Evolutionary conservation across 2,797 vertebrate genomes (phyloP).

Genomic region (Pogonophryne albipinna): DNA sequence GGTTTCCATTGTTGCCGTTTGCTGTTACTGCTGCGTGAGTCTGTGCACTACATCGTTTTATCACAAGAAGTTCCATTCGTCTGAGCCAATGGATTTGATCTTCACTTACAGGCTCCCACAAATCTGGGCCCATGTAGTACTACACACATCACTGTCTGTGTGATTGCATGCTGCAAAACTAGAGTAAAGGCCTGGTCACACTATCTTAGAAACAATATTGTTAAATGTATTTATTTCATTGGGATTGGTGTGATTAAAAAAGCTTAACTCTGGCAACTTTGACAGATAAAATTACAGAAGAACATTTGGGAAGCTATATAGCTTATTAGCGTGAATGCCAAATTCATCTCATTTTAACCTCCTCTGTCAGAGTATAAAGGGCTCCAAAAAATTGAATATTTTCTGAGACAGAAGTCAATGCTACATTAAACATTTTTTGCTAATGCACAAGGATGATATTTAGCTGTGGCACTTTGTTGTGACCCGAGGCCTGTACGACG

Average conservation of each 20-base stretch:
- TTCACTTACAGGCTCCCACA: slow-evolving; percentile 2
- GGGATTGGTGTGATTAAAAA: too few species aligned
- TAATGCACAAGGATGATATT: neutral
- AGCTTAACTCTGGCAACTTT: too few species aligned
- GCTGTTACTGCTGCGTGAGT: neutral
- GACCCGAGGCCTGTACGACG: neutral
- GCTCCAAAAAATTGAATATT: neutral
- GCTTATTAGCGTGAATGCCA: too few species aligned
- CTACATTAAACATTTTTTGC: too few species aligned
- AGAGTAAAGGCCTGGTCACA: neutral
- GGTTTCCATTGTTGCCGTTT: neutral
- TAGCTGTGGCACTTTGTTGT: too few species aligned
- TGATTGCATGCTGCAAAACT: neutral
- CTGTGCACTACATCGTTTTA: slow-evolving; percentile 22
- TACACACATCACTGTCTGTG: slow-evolving; percentile 1
- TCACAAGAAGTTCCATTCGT: slow-evolving; percentile 12
- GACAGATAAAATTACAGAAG: too few species aligned
- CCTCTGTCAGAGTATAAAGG: neutral
- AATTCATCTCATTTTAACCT: too few species aligned
- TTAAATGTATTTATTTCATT: too few species aligned
- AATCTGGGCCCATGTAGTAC: slow-evolving; percentile 11
- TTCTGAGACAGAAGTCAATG: too few species aligned
- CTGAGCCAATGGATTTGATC: slow-evolving; percentile 8
- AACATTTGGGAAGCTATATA: too few species aligned
- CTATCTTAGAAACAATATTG: too few species aligned